phyloP scores from a whole-genome alignment of 2,113 vertebrate species.

The Myotis brandtii region DNA sequence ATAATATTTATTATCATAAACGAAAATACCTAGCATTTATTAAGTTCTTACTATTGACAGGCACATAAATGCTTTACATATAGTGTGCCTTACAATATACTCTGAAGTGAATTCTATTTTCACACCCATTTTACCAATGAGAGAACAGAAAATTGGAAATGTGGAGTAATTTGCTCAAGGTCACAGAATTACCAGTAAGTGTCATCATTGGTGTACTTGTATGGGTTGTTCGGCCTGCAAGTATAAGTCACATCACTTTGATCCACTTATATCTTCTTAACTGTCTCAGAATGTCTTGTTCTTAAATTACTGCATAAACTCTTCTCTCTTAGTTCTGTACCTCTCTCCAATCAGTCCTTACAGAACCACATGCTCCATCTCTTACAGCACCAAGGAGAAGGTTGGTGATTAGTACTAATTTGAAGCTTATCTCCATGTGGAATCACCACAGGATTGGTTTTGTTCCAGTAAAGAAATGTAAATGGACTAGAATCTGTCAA shows the following conservation, averaged over 20 bases:
- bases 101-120: not conserved
- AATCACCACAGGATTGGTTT: not conserved
- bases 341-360: not conserved
- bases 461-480: not conserved
- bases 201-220: not conserved
- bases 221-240: not conserved
- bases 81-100: not conserved
- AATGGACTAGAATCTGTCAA: not conserved
- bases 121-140: not conserved
- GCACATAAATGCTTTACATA: not conserved
- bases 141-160: not conserved
- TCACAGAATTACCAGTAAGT: not conserved
- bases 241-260: not conserved
- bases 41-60: not conserved
- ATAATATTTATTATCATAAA: not conserved
- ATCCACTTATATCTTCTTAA: not conserved
- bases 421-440: not conserved
- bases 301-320: not conserved
- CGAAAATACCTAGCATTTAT: not conserved
- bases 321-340: not conserved
- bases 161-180: not conserved
- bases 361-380: not conserved
- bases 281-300: not conserved
- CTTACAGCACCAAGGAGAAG: not conserved
- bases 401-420: not conserved